Evolutionary conservation across 2,113 vertebrate genomes (phyloP).

Genomic region (Phalacrocorax pelagicus): DNA sequence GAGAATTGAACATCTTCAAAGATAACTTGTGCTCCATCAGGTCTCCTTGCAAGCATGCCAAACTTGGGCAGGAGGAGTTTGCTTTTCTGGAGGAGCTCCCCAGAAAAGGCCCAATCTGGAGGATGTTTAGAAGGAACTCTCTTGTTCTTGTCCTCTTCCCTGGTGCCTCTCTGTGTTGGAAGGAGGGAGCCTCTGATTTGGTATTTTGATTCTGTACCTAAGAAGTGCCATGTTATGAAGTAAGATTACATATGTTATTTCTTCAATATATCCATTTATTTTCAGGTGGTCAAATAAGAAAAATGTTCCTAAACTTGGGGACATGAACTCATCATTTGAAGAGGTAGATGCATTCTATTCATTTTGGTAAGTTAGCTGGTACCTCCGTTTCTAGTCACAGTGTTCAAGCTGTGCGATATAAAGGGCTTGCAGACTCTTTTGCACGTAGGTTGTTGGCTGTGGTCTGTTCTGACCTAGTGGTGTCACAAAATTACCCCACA

Average conservation of each 20-base stretch:
- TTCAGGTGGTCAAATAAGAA: constrained; percentile 94
- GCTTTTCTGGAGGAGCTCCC: background rate
- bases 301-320: constrained; percentile 87
- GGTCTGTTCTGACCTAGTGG: background rate
- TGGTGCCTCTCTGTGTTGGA: background rate
- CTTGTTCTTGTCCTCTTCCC: background rate
- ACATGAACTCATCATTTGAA: constrained; percentile 88
- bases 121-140: background rate
- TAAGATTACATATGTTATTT: background rate
- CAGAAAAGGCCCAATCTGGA: background rate
- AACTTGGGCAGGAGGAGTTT: background rate
- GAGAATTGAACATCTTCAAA: background rate
- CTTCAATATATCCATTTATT: background rate
- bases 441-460: background rate
- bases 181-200: background rate
- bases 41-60: background rate
- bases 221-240: background rate
- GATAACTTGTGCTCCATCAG: background rate
- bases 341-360: constrained; percentile 98
- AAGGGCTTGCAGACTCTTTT: background rate
- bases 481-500: background rate
- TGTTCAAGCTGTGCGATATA: background rate
- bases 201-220: background rate
- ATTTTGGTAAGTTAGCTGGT: constrained; percentile 86
- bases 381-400: background rate